Percentiles rank a stretch among this genome's conserved stretches.
These are phyloP conservation scores for Chelidonichthys spinosus DNA, from an alignment of 2,797 vertebrate genomes.

Conservation along the genomic window DNA sequence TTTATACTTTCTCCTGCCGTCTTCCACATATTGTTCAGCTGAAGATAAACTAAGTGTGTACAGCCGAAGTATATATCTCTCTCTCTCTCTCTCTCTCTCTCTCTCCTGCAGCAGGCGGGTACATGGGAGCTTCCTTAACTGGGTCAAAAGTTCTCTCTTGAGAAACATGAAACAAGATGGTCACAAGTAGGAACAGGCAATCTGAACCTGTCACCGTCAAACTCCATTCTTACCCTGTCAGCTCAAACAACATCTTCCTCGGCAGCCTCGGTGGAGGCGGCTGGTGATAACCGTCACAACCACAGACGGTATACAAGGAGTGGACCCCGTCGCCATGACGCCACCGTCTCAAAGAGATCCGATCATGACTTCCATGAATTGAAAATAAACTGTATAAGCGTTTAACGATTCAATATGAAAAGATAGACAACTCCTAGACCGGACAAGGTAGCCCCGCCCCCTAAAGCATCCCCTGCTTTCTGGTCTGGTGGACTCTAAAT, in stretches of 20 bases:
- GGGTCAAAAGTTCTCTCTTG: slow-evolving; percentile 68
- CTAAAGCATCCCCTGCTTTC: no score
- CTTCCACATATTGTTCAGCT: not conserved
- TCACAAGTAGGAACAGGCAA: slow-evolving; percentile 55
- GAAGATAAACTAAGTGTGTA: not conserved
- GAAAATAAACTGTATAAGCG: not conserved
- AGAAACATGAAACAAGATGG: slow-evolving; percentile 55
- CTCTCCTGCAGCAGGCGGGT: slow-evolving; percentile 21
- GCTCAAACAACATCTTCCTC: slow-evolving; percentile 52
- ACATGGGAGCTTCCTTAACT: slow-evolving; percentile 53
- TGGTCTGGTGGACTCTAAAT: no score
- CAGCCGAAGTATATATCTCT: slow-evolving; percentile 27
- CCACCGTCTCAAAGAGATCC: not conserved
- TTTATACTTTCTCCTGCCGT: not conserved
- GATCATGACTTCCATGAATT: not conserved
- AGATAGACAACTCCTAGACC: not conserved
- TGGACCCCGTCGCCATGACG: not conserved
- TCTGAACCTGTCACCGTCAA: slow-evolving; percentile 64
- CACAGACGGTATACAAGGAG: not conserved
- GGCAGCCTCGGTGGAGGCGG: slow-evolving; percentile 41
- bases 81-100: slow-evolving; percentile 29
- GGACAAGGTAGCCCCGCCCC: no score
- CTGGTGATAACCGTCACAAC: slow-evolving; percentile 19
- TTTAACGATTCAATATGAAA: not conserved
- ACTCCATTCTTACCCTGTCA: slow-evolving; percentile 51